Evolutionary conservation across 1,140 invertebrate species (phyloP).

Genomic region (Antheraea pernyi): DNA sequence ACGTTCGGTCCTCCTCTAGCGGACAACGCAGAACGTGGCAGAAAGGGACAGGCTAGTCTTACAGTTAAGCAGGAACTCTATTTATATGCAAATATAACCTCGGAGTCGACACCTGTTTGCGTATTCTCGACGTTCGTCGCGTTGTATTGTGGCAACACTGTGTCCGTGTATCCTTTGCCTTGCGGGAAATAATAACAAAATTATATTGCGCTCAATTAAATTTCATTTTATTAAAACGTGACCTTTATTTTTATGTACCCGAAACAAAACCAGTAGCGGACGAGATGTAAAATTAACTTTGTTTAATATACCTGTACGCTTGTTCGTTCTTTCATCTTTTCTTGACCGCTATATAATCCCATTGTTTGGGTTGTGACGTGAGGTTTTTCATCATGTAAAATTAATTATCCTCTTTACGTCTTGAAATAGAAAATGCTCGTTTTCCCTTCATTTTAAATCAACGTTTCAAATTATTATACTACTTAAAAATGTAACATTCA

Average conservation of each 20-base stretch:
- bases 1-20: constrained; percentile 55
- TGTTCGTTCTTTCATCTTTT: constrained; percentile 29
- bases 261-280: background rate
- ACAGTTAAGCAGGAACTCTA: constrained; percentile 79
- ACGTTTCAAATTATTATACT: background rate
- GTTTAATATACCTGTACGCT: constrained; percentile 27
- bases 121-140: constrained; percentile 69
- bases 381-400: constrained; percentile 22
- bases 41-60: constrained; percentile 69
- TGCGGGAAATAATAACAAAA: constrained; percentile 24
- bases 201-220: background rate
- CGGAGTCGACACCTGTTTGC: constrained; percentile 77
- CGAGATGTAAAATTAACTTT: constrained; percentile 16
- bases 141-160: constrained; percentile 62
- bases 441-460: background rate
- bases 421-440: background rate
- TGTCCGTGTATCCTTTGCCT: constrained; percentile 65
- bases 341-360: constrained; percentile 26
- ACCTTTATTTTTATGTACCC: background rate
- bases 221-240: constrained; percentile 8
- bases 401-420: constrained; percentile 17
- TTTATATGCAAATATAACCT: constrained; percentile 79
- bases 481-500: background rate
- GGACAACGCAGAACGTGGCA: constrained; percentile 43
- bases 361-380: constrained; percentile 22